Conservation (phyloP, 2,888 invertebrate species). For the Molorchus minor region DNA sequence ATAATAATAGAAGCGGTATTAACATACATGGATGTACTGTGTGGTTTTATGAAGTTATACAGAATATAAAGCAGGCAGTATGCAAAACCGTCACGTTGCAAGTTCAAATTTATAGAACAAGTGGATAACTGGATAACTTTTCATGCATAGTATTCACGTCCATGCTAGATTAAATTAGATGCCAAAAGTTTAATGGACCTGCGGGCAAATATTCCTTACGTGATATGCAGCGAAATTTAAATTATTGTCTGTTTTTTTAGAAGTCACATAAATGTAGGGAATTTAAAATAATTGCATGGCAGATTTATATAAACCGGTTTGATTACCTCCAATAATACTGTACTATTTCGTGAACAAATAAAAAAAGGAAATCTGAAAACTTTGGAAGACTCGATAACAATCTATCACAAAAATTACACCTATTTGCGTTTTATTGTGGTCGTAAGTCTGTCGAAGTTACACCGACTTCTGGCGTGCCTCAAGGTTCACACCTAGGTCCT, state of each 20-base stretch:
- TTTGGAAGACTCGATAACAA: too few species aligned
- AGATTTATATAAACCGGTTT: too few species aligned
- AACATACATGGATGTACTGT: constrained; percentile 41
- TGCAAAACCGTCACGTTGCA: constrained; percentile 60
- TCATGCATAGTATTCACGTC: constrained; percentile 47
- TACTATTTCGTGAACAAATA: too few species aligned
- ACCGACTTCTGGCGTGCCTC: too few species aligned
- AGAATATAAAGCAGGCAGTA: constrained; percentile 56
- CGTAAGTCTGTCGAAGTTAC: too few species aligned
- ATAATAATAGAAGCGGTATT: constrained; percentile 42
- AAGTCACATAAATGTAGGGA: not conserved
- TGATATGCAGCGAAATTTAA: constrained; percentile 12
- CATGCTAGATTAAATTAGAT: constrained; percentile 58
- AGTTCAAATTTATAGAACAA: constrained; percentile 60
- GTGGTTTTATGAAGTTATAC: constrained; percentile 49
- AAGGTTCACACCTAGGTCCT: too few species aligned
- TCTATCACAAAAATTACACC: too few species aligned
- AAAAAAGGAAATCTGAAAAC: too few species aligned
- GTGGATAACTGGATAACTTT: constrained; percentile 60
- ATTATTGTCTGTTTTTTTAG: not conserved
- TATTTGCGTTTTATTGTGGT: too few species aligned
- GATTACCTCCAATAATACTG: too few species aligned
- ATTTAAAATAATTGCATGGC: too few species aligned
- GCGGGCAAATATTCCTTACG: constrained; percentile 38
- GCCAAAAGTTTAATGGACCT: constrained; percentile 51